Conservation (phyloP, 2,797 vertebrate species). For the Oreochromis mossambicus region DNA sequence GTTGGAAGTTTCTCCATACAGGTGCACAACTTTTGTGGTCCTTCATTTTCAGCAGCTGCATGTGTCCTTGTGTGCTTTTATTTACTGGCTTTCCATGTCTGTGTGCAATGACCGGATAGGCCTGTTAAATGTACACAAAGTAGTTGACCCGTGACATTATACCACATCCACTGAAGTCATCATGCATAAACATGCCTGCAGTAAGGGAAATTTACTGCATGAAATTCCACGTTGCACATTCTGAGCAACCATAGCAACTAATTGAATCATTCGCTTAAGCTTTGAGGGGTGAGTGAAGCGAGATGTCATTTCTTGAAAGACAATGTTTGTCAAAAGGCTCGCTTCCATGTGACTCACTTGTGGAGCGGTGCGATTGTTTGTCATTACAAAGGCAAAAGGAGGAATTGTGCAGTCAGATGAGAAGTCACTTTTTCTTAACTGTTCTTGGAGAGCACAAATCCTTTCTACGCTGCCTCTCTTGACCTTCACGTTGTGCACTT, state of each 20-base stretch:
- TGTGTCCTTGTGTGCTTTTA: background rate
- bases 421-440: conserved; percentile 3
- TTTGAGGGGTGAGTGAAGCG: conserved; percentile 32
- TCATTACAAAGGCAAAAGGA: conserved; percentile 17
- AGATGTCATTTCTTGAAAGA: conserved; percentile 45
- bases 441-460: background rate
- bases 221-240: conserved; percentile 49
- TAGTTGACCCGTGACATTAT: conserved; percentile 43
- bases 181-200: conserved; percentile 57
- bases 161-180: conserved; percentile 43
- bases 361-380: conserved; percentile 39
- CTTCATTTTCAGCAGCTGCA: background rate
- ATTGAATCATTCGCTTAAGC: conserved; percentile 49
- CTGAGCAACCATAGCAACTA: conserved; percentile 54
- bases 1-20: background rate
- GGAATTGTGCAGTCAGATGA: background rate
- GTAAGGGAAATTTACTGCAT: conserved; percentile 33
- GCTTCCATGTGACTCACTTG: conserved; percentile 35
- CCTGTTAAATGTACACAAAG: conserved; percentile 8
- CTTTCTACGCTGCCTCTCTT: background rate
- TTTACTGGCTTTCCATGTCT: background rate
- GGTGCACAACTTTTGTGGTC: background rate
- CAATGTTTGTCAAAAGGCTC: conserved; percentile 37
- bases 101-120: background rate
- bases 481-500: background rate